A percentile compares a stretch with the other conserved stretches of the same genome.
Evolutionary conservation across 92 coral and sea anemone species (phyloP).

Genomic region (Blastomussa wellsi): DNA sequence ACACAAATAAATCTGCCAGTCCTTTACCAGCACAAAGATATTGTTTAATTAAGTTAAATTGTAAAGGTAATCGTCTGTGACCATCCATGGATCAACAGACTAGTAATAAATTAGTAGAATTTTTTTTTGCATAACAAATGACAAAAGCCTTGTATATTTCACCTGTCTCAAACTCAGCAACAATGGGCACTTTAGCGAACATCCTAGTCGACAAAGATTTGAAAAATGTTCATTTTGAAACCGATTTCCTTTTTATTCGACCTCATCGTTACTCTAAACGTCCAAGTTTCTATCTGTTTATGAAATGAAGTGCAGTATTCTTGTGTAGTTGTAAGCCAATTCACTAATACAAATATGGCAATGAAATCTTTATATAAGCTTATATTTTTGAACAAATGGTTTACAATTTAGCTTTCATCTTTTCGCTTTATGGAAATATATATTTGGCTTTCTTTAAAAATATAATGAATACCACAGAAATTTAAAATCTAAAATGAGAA

Average conservation of each 20-base stretch:
- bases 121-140: slow-evolving; percentile 37
- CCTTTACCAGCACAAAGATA: background rate
- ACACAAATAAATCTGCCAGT: background rate
- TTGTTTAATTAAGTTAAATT: background rate
- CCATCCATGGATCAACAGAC: background rate
- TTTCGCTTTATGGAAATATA: background rate
- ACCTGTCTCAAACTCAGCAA: slow-evolving; percentile 20
- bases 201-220: background rate
- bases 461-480: background rate
- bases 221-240: background rate
- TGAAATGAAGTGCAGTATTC: background rate
- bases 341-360: background rate
- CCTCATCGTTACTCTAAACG: background rate
- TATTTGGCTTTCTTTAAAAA: background rate
- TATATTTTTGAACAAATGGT: background rate
- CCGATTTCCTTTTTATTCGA: background rate
- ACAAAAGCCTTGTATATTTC: background rate
- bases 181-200: background rate
- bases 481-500: background rate
- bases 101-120: background rate
- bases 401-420: background rate
- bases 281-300: background rate
- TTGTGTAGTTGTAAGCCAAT: background rate
- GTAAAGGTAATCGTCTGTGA: background rate
- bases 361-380: background rate